Percentiles rank a stretch among this genome's conserved stretches.
These are phyloP conservation scores for Gymnoscopelus microlampas DNA, from an alignment of 2,797 vertebrate genomes.

Conservation along the genomic window DNA sequence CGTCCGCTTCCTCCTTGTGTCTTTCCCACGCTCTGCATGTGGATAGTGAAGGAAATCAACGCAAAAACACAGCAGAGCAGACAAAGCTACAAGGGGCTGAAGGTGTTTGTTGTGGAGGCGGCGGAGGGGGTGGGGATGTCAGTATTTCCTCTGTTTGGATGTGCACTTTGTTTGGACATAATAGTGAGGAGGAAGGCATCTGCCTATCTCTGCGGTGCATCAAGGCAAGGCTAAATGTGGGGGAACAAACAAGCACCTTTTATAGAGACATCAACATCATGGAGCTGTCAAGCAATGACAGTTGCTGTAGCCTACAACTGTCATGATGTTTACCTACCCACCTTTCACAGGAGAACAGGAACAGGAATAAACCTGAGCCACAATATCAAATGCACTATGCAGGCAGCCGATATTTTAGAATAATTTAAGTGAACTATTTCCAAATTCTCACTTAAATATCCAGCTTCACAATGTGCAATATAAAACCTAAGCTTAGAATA, in stretches of 20 bases:
- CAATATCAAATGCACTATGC: constrained; percentile 17
- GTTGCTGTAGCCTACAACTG: constrained; percentile 30
- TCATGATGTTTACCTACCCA: constrained; percentile 59
- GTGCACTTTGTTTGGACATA: constrained; percentile 75
- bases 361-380: constrained; percentile 47
- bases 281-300: constrained; percentile 42
- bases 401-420: constrained; percentile 11
- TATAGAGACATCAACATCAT: constrained; percentile 58
- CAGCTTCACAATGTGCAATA: background rate
- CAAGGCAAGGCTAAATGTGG: constrained; percentile 64
- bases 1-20: constrained; percentile 84
- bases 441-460: constrained; percentile 1
- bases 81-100: constrained; percentile 71
- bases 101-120: constrained; percentile 25
- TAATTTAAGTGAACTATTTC: background rate
- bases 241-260: constrained; percentile 75
- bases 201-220: constrained; percentile 59
- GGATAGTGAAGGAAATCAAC: constrained; percentile 85
- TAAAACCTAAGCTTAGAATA: background rate
- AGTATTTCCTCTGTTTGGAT: constrained; percentile 81
- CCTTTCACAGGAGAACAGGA: constrained; percentile 34
- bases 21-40: constrained; percentile 85
- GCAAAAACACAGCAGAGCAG: constrained; percentile 76
- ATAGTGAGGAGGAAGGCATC: constrained; percentile 58
- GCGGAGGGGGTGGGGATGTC: constrained; percentile 1